Percentiles rank a stretch among this genome's conserved stretches.
phyloP scores from a whole-genome alignment of 2,888 invertebrate genomes.

The Aleiodes leptofemur region DNA sequence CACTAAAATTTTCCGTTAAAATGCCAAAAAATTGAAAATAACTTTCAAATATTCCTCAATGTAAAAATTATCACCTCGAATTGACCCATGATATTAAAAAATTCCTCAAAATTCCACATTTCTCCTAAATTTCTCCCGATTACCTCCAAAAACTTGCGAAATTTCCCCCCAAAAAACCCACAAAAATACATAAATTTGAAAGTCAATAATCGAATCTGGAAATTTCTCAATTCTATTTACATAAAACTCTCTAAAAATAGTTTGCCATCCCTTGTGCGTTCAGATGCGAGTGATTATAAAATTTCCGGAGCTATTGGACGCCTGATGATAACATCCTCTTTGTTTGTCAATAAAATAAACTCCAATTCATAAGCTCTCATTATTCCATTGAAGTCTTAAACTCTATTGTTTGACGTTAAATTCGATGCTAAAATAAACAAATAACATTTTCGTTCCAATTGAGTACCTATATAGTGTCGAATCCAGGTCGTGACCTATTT shows the following conservation, averaged over 20 bases:
- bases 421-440: not conserved
- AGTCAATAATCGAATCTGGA: too few relatives aligned
- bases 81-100: too few relatives aligned
- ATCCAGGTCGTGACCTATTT: slow-evolving; percentile 55
- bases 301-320: not conserved
- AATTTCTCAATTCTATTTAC: not conserved
- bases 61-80: too few relatives aligned
- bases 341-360: slow-evolving; percentile 12
- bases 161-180: too few relatives aligned
- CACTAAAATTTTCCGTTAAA: too few relatives aligned
- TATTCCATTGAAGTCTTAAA: not conserved
- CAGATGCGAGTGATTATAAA: not conserved
- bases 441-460: not conserved
- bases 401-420: not conserved
- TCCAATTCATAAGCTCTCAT: not conserved
- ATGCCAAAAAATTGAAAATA: too few relatives aligned
- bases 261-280: not conserved
- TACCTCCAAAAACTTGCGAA: too few relatives aligned
- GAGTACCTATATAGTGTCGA: not conserved
- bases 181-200: too few relatives aligned
- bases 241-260: not conserved
- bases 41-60: too few relatives aligned
- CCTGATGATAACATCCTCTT: slow-evolving; percentile 7
- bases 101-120: too few relatives aligned
- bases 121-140: too few relatives aligned